These are phyloP conservation scores for Lymantria monacha DNA, from an alignment of 2,888 invertebrate genomes.

Conservation along the genomic window DNA sequence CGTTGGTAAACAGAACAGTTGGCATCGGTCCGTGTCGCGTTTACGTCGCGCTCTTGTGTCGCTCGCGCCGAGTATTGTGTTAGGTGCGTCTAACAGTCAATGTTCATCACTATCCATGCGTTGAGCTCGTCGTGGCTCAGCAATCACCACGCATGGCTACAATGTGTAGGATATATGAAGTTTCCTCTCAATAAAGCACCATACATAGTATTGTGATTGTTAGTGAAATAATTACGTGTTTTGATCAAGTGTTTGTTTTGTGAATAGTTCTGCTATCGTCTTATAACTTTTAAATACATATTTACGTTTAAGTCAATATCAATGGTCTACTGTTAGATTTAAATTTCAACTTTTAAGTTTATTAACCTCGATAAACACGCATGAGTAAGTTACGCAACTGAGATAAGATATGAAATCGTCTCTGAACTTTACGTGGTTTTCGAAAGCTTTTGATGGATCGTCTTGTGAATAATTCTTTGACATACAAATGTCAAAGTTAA, in stretches of 20 bases:
- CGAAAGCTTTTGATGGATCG: slow-evolving; percentile 30
- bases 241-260: slow-evolving; percentile 37
- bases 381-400: slow-evolving; percentile 37
- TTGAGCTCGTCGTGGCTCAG: slow-evolving; percentile 18
- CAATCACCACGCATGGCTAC: slow-evolving; percentile 35
- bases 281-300: not conserved
- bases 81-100: slow-evolving; percentile 21
- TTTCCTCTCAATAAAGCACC: slow-evolving; percentile 46
- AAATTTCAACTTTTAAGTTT: slow-evolving; percentile 16
- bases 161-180: slow-evolving; percentile 71
- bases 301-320: not conserved
- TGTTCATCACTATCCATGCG: slow-evolving; percentile 13
- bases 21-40: slow-evolving; percentile 56
- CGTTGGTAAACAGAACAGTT: slow-evolving; percentile 53
- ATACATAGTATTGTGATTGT: slow-evolving; percentile 25
- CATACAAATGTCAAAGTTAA: slow-evolving; percentile 47
- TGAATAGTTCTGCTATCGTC: slow-evolving; percentile 28
- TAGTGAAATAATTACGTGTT: slow-evolving; percentile 40
- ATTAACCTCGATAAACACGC: slow-evolving; percentile 37
- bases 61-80: slow-evolving; percentile 25
- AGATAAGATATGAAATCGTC: slow-evolving; percentile 30
- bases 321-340: slow-evolving; percentile 24
- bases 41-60: slow-evolving; percentile 47
- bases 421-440: slow-evolving; percentile 29
- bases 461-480: slow-evolving; percentile 30